Percentiles rank a stretch among this genome's conserved stretches.
Conservation (phyloP, 2,888 invertebrate genomes). For the Furcula furcula region DNA sequence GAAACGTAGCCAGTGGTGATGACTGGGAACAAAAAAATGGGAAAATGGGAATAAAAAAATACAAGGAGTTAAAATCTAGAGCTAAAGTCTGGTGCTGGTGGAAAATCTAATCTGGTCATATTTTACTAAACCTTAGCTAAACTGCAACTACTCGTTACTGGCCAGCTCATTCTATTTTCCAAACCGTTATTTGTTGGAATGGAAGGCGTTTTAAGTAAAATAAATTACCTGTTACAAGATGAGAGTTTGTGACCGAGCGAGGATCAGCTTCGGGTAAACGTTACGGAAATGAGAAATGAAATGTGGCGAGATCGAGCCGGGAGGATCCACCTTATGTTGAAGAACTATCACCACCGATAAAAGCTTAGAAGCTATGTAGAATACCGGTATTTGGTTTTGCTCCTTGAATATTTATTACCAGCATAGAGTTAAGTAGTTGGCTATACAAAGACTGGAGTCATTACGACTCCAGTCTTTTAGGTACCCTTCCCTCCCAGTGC, state of each 20-base stretch:
- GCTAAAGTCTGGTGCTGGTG: constrained; percentile 21
- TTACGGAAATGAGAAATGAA: constrained; percentile 66
- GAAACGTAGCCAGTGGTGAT: too few species aligned
- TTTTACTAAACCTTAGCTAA: constrained; percentile 38
- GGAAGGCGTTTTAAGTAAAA: constrained; percentile 56
- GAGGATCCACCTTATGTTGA: constrained; percentile 6
- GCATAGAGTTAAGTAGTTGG: too few species aligned
- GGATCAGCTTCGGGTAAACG: constrained; percentile 42
- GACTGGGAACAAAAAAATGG: too few species aligned
- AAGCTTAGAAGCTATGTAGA: background rate
- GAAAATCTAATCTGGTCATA: constrained; percentile 37
- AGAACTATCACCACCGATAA: background rate
- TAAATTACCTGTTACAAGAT: constrained; percentile 58
- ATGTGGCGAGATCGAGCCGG: constrained; percentile 46
- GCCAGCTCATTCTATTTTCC: constrained; percentile 32
- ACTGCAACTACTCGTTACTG: constrained; percentile 27
- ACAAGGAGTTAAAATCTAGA: too few species aligned
- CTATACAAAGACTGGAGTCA: too few species aligned
- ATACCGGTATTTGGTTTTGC: too few species aligned
- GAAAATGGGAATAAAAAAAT: too few species aligned
- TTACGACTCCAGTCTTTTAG: too few species aligned
- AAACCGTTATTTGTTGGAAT: constrained; percentile 51
- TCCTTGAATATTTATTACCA: too few species aligned
- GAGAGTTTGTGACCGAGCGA: constrained; percentile 48
- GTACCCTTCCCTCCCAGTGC: too few species aligned